Percentiles rank a stretch among this genome's conserved stretches.
Evolutionary conservation across 2,888 invertebrate species (phyloP).

Genomic region (Pseudococcus jackbeardsleyi): DNA sequence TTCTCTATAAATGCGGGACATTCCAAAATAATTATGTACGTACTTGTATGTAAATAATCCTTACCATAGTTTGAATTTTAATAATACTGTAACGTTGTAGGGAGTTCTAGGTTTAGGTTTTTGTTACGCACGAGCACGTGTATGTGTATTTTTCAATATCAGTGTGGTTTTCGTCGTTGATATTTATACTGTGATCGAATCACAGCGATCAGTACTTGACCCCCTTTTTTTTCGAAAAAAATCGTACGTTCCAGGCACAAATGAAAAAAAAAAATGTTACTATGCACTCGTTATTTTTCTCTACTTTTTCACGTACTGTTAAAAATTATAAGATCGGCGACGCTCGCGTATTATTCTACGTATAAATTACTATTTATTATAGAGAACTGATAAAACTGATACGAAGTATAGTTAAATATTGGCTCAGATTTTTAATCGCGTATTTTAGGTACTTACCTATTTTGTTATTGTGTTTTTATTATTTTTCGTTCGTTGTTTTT

Average conservation of each 20-base stretch:
- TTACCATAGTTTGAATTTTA: background rate
- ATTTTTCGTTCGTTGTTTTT: background rate
- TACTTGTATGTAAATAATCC: background rate
- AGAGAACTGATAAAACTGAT: conserved; percentile 42
- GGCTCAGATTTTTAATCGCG: conserved; percentile 44
- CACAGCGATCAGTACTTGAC: no score
- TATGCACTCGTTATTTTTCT: conserved; percentile 14
- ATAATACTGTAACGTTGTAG: conserved; percentile 28
- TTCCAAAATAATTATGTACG: conserved; percentile 3
- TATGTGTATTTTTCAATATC: background rate
- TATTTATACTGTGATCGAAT: no score
- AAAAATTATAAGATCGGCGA: background rate
- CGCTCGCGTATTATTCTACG: conserved; percentile 4
- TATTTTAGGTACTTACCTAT: conserved; percentile 24
- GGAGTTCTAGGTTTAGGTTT: conserved; percentile 25
- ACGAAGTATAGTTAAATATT: conserved; percentile 47
- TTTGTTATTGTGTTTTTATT: conserved; percentile 5
- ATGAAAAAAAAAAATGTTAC: background rate
- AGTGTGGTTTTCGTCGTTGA: background rate
- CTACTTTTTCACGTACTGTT: background rate
- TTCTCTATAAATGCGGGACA: background rate
- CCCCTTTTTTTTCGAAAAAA: background rate
- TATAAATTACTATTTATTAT: background rate
- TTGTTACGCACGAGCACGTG: conserved; percentile 29
- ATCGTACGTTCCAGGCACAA: background rate